A percentile compares a stretch with the other conserved stretches of the same genome.
Conservation (phyloP, 2,888 invertebrate genomes). For the Thecophora atra region DNA sequence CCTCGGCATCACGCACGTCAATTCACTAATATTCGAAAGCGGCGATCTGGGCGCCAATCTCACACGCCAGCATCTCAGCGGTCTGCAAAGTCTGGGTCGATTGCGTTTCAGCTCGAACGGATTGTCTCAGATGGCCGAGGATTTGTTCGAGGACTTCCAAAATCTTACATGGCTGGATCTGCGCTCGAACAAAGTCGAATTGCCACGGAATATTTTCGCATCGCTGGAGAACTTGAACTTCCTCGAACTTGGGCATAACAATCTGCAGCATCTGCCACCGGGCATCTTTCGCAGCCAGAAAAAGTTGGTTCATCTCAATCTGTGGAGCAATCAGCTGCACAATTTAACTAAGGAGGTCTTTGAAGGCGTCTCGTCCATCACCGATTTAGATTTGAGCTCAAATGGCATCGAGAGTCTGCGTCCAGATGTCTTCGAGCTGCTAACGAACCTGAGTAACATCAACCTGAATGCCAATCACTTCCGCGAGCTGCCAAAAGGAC, state of each 20-base stretch:
- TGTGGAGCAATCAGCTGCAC: conserved; percentile 76
- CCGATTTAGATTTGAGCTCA: conserved; percentile 74
- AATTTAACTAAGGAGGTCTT: conserved; percentile 73
- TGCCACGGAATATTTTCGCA: conserved; percentile 70
- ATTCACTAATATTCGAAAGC: conserved; percentile 69
- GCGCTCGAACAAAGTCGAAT: conserved; percentile 70
- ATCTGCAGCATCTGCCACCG: conserved; percentile 71
- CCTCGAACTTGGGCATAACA: conserved; percentile 75
- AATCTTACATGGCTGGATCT: conserved; percentile 75
- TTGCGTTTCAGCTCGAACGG: conserved; percentile 72
- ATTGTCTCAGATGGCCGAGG: conserved; percentile 71
- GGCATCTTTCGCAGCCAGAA: conserved; percentile 72
- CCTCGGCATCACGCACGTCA: conserved; percentile 59
- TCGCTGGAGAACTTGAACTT: conserved; percentile 70
- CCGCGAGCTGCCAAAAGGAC: conserved; percentile 70
- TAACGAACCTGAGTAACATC: conserved; percentile 72
- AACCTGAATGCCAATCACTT: conserved; percentile 77
- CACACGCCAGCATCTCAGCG: conserved; percentile 70
- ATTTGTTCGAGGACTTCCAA: conserved; percentile 71
- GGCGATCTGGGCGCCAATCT: conserved; percentile 68
- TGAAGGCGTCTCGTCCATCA: conserved; percentile 71
- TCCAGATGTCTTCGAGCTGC: conserved; percentile 70
- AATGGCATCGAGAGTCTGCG: conserved; percentile 74
- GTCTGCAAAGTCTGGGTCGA: conserved; percentile 69
- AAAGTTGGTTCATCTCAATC: conserved; percentile 71